A percentile compares a stretch with the other conserved stretches of the same genome.
These are phyloP conservation scores for Sepiola atlantica DNA, from an alignment of 2,888 invertebrate genomes.

Conservation along the genomic window DNA sequence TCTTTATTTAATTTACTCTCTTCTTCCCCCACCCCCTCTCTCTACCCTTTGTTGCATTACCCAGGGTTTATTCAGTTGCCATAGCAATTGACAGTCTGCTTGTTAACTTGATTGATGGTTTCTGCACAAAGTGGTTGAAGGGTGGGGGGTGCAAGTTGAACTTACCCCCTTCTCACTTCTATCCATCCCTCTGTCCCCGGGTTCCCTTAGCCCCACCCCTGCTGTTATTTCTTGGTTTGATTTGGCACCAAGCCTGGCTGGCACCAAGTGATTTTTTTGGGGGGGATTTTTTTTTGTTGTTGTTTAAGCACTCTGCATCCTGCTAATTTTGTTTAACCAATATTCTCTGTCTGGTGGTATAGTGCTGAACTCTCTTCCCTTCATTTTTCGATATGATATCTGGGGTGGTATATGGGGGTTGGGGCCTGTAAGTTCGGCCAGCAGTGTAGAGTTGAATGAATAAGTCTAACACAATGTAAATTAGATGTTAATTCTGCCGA, in stretches of 20 bases:
- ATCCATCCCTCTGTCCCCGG: neutral
- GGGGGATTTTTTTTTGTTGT: too few relatives aligned
- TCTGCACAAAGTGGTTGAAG: neutral
- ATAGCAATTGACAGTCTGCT: constrained; percentile 32
- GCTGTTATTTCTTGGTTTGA: neutral
- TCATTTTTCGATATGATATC: neutral
- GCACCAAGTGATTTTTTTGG: neutral
- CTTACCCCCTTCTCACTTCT: neutral
- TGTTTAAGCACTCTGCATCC: neutral
- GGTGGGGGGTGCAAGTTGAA: neutral
- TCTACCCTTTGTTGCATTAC: neutral
- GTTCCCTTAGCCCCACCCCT: neutral
- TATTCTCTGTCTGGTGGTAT: neutral
- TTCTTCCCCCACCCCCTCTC: neutral
- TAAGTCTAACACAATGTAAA: neutral
- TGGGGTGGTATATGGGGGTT: neutral
- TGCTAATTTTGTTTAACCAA: constrained; percentile 21
- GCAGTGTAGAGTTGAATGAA: neutral
- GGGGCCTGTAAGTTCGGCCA: neutral
- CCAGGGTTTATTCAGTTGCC: neutral
- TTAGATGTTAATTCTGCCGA: neutral
- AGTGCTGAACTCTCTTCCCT: neutral
- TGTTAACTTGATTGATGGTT: constrained; percentile 2
- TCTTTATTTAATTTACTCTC: neutral
- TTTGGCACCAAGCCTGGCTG: constrained; percentile 22